These are phyloP conservation scores for Anolis sagrei DNA, from an alignment of 2,113 vertebrate species.

Conservation along the genomic window DNA sequence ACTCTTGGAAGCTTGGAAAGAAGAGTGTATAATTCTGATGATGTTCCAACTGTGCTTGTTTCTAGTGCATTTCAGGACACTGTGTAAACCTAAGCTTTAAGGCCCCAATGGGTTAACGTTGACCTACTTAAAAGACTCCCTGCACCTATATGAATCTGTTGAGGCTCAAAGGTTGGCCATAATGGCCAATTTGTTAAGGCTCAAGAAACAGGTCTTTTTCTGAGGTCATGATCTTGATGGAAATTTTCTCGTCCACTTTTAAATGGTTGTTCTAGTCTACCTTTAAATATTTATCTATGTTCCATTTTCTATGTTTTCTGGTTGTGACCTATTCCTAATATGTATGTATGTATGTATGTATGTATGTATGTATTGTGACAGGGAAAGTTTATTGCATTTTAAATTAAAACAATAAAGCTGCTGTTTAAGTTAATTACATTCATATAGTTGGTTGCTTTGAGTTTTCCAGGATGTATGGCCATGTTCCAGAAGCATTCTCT, in stretches of 20 bases:
- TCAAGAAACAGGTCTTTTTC: neutral
- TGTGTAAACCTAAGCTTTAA: neutral
- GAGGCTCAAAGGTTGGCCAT: neutral
- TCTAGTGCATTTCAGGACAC: neutral
- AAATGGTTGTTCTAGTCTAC: neutral
- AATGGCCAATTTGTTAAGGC: no score
- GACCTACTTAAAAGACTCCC: neutral
- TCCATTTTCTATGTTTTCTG: neutral
- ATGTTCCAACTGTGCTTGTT: neutral
- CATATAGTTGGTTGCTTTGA: no score
- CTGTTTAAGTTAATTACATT: neutral
- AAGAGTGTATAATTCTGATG: neutral
- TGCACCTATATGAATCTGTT: neutral
- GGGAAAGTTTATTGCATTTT: no score
- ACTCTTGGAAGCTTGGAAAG: neutral
- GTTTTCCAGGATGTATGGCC: no score
- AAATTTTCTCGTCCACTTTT: neutral
- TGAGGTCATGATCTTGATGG: neutral
- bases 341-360: no score
- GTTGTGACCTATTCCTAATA: neutral
- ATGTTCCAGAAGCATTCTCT: no score
- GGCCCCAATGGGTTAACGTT: neutral
- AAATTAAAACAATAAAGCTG: no score
- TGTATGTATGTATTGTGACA: neutral
- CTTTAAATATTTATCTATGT: neutral